Percentiles rank a stretch among this genome's conserved stretches.
These are phyloP conservation scores for Xiphydria camelus DNA, from an alignment of 2,888 invertebrate genomes.

Conservation along the genomic window DNA sequence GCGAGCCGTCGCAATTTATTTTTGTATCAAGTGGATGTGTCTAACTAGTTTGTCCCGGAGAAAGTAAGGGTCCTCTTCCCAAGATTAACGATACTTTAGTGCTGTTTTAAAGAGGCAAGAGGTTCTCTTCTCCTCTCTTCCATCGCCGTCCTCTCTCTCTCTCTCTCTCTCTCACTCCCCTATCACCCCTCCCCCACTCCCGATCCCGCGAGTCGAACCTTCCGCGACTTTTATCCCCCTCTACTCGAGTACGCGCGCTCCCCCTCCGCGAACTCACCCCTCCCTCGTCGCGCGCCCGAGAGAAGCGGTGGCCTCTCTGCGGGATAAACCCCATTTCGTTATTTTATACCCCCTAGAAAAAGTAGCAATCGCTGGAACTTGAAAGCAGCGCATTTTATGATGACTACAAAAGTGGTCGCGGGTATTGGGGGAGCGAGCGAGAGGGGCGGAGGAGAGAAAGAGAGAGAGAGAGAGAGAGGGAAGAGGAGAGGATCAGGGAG, in stretches of 20 bases:
- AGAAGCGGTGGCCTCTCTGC: conserved; percentile 12
- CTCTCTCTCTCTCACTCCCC: conserved; percentile 10
- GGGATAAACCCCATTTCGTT: conserved; percentile 37
- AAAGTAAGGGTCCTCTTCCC: conserved; percentile 48
- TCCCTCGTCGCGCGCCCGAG: neutral
- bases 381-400: conserved; percentile 46
- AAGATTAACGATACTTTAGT: conserved; percentile 58
- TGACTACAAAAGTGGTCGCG: conserved; percentile 44
- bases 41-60: conserved; percentile 54
- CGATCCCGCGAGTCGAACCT: conserved; percentile 2
- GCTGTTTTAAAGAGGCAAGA: conserved; percentile 51
- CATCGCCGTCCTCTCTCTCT: conserved; percentile 18
- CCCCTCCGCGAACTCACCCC: conserved; percentile 11
- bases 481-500: conserved; percentile 25
- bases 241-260: conserved; percentile 12
- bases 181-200: conserved; percentile 5
- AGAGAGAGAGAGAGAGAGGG: conserved; percentile 13
- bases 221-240: conserved; percentile 8
- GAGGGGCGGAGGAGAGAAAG: conserved; percentile 19
- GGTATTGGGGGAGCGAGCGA: conserved; percentile 35
- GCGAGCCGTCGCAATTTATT: conserved; percentile 50
- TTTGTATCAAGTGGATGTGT: conserved; percentile 55
- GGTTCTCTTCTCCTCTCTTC: conserved; percentile 26
- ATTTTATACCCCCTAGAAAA: conserved; percentile 35
- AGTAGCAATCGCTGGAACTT: conserved; percentile 40